phyloP scores from a whole-genome alignment of 2,797 vertebrate species.

The Thaleichthys pacificus region DNA sequence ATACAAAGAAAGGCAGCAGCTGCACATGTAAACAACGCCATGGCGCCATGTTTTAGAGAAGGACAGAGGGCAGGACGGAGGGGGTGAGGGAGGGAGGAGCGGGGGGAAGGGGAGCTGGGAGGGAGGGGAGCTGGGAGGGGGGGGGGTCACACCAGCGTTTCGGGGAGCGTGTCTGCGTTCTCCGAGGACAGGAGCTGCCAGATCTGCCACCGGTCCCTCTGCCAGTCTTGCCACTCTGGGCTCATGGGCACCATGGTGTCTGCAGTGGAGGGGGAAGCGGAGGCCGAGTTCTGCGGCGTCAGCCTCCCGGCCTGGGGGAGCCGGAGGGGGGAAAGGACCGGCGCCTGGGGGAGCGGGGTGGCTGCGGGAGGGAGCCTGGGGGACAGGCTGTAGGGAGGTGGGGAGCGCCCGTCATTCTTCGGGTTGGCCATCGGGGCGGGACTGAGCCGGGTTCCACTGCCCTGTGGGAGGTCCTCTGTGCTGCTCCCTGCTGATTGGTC shows the following conservation, averaged over 20 bases:
- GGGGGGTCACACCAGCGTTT: constrained; percentile 87
- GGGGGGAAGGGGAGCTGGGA: constrained; percentile 29
- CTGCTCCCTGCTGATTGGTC: constrained; percentile 65
- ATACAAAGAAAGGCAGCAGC: constrained; percentile 58
- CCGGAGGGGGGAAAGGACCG: constrained; percentile 57
- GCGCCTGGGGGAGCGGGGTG: constrained; percentile 20
- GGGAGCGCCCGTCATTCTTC: constrained; percentile 43
- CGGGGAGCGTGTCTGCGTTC: constrained; percentile 88
- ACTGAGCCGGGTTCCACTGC: constrained; percentile 33
- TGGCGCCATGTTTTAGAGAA: constrained; percentile 35
- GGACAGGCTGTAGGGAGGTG: constrained; percentile 79
- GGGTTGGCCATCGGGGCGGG: constrained; percentile 30
- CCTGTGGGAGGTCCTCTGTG: constrained; percentile 61
- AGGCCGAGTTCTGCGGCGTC: constrained; percentile 41
- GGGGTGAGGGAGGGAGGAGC: neutral
- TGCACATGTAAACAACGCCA: constrained; percentile 65
- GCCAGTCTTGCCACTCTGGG: constrained; percentile 89
- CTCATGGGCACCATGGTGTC: constrained; percentile 50
- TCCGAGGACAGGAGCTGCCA: constrained; percentile 92
- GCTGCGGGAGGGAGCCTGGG: constrained; percentile 51
- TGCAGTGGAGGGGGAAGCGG: constrained; percentile 5
- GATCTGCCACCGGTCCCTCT: constrained; percentile 91
- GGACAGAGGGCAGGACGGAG: constrained; percentile 2
- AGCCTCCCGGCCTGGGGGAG: constrained; percentile 51
- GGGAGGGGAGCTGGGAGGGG: constrained; percentile 31